phyloP scores from a whole-genome alignment of 2,888 invertebrate genomes.

The Odontothrips loti region DNA sequence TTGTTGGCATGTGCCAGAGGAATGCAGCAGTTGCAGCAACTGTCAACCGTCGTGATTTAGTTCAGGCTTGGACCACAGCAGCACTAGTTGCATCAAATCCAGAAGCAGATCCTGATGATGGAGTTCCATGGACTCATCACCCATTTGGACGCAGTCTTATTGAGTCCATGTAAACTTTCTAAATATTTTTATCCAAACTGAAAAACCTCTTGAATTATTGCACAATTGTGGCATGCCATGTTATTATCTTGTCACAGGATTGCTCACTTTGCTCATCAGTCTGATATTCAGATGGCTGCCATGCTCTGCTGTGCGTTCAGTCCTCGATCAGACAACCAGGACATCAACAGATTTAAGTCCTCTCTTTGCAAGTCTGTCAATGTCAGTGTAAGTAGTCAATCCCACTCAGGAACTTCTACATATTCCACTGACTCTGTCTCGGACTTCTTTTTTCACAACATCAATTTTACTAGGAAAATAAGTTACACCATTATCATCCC shows the following conservation, averaged over 20 bases:
- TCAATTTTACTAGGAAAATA: neutral
- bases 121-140: constrained; percentile 72
- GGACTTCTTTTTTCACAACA: neutral
- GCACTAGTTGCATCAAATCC: constrained; percentile 56
- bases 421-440: neutral
- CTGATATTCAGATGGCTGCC: constrained; percentile 90
- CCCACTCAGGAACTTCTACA: neutral
- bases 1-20: constrained; percentile 67
- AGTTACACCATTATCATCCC: neutral
- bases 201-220: neutral
- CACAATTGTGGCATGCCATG: neutral
- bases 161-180: constrained; percentile 66
- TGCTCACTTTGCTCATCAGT: constrained; percentile 70
- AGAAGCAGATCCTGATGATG: constrained; percentile 57
- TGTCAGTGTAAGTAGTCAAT: constrained; percentile 49
- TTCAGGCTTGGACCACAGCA: constrained; percentile 84
- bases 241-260: constrained; percentile 55
- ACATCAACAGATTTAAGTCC: constrained; percentile 38
- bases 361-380: constrained; percentile 54
- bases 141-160: constrained; percentile 83
- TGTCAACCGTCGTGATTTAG: constrained; percentile 71
- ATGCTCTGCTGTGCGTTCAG: constrained; percentile 88
- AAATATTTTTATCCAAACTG: neutral
- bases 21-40: constrained; percentile 73
- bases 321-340: constrained; percentile 43